phyloP scores from a whole-genome alignment of 2,888 invertebrate genomes.

The Perizoma flavofasciatum region DNA sequence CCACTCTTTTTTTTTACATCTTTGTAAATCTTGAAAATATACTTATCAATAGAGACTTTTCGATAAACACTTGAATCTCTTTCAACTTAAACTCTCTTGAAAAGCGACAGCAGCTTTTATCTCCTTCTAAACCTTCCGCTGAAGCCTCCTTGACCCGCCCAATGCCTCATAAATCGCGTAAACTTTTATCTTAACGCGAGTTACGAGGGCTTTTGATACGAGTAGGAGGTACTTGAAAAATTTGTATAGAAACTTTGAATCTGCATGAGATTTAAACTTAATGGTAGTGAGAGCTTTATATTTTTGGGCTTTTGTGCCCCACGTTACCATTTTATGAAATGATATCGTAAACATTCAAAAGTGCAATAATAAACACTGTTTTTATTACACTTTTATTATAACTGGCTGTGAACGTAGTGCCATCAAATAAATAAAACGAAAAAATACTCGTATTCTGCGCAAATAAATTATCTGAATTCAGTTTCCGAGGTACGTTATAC shows the following conservation, averaged over 20 bases:
- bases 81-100: constrained; percentile 13
- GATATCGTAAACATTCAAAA: no score
- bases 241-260: not conserved
- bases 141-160: constrained; percentile 34
- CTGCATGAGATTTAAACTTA: not conserved
- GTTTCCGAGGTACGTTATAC: no score
- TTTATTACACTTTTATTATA: no score
- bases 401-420: no score
- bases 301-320: no score
- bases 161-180: constrained; percentile 36
- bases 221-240: not conserved
- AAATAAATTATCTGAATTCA: no score
- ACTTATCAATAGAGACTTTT: not conserved
- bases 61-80: constrained; percentile 8
- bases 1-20: no score
- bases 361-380: no score
- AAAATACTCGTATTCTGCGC: no score
- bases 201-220: constrained; percentile 13
- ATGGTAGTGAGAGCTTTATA: not conserved
- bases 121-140: constrained; percentile 29
- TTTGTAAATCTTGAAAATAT: no score
- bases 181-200: constrained; percentile 39
- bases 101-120: constrained; percentile 37
- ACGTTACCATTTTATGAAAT: no score
- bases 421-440: no score